Conservation (phyloP, 2,888 invertebrate species). For the Timema podura region DNA sequence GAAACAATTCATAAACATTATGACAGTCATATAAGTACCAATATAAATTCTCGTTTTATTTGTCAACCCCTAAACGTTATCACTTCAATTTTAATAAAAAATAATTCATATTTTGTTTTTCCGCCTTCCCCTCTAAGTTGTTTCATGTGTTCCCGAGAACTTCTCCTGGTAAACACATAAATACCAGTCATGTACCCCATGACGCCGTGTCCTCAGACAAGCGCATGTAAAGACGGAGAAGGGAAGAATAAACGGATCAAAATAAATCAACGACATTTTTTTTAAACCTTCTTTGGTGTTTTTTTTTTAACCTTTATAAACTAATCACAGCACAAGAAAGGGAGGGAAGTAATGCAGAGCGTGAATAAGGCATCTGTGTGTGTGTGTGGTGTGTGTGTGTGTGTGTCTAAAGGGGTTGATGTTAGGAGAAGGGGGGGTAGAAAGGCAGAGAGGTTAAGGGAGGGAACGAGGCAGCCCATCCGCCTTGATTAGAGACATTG, state of each 20-base stretch:
- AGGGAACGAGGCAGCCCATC: slow-evolving; percentile 23
- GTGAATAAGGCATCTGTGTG: too few species aligned
- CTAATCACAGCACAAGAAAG: slow-evolving; percentile 32
- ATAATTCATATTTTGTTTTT: too few species aligned
- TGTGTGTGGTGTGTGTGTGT: too few species aligned
- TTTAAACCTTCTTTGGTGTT: too few species aligned
- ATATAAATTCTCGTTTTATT: too few species aligned
- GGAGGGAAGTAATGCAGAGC: too few species aligned
- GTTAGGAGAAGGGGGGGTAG: slow-evolving; percentile 3
- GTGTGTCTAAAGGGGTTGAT: slow-evolving; percentile 17
- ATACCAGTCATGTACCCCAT: neutral
- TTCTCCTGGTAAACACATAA: slow-evolving; percentile 8
- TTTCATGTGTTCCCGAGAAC: neutral
- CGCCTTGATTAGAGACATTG: slow-evolving; percentile 31
- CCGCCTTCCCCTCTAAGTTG: neutral
- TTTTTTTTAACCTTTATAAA: too few species aligned
- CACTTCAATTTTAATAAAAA: too few species aligned
- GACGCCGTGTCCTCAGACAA: neutral
- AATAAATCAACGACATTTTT: slow-evolving; percentile 13
- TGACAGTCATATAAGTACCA: too few species aligned
- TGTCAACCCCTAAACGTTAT: too few species aligned
- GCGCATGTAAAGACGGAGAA: neutral
- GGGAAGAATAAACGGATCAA: neutral
- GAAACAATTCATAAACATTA: too few species aligned
- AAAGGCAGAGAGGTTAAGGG: slow-evolving; percentile 8